Conservation (phyloP, 2,113 vertebrate genomes). For the Actenoides lindsayi region DNA sequence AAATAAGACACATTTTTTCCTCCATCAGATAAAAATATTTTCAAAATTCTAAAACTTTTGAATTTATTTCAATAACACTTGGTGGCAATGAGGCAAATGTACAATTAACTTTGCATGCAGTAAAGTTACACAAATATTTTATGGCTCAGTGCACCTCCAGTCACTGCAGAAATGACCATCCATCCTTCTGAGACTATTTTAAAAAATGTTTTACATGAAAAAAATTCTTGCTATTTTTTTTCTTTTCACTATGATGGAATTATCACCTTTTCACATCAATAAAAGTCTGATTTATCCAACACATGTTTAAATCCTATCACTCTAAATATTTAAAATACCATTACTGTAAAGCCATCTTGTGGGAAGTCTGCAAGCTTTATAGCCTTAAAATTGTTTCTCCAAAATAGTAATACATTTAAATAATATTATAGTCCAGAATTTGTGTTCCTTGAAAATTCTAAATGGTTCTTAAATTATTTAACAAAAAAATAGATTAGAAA, state of each 20-base stretch:
- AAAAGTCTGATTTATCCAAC: not conserved
- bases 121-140: not conserved
- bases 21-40: not conserved
- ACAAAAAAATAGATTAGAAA: not conserved
- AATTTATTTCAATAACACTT: not conserved
- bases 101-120: not conserved
- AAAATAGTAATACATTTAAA: not conserved
- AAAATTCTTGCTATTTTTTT: not conserved
- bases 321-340: not conserved
- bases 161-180: not conserved
- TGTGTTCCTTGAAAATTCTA: not conserved
- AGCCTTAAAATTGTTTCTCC: not conserved
- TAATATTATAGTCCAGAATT: not conserved
- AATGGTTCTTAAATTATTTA: not conserved
- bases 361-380: not conserved
- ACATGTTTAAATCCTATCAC: not conserved
- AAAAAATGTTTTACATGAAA: not conserved
- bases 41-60: not conserved
- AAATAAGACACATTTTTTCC: not conserved
- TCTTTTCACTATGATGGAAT: not conserved
- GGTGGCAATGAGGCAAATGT: not conserved
- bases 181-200: not conserved
- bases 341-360: not conserved
- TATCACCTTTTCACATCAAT: not conserved
- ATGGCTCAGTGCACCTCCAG: not conserved